Evolutionary conservation across 2,113 vertebrate species (phyloP), one percentile per base, ranked within the genome.

Genomic region (Mobula birostris): DNA sequence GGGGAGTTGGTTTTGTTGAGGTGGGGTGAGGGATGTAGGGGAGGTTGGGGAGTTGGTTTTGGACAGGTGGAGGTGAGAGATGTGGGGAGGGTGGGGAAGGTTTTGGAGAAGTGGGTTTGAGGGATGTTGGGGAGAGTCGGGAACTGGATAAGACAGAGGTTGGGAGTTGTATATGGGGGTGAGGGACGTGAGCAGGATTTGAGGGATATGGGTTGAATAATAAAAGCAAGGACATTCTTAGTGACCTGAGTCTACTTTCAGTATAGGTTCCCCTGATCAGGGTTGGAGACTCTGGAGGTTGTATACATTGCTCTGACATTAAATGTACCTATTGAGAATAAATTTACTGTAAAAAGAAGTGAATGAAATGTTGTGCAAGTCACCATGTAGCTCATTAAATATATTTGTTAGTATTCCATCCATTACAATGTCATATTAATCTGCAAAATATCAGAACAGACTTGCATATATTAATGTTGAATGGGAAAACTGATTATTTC

Each of bases 401-500:
- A 32, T 15, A n/a, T n/a, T 77, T 77, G 85, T n/a, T 88, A 29
- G 12, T 17, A 27, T n/a, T 66, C n/a, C 12, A 17, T 66, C 27
- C 61, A 88, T 6, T 66, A 14, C 5, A 66, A 14, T 66, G 58
- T 8, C 5, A 61, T 2, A 63, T 87, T 87, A 61, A 87, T 87
- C 3, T 66, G 3, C 27, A 17, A n/a, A 88, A 17, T 27, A 7
- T 29, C 58, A 66, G 14, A 29, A 9, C 27, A 66, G 27, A 15
- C 58, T 88, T 88, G 58, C 58, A 66, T 56, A 58, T 24, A 58
- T 83, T 83, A 24, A 83, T 58, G 27, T 7, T 83, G 48, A 83
- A 58, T 58, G 40, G 80, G 80, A 83, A 83, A 83, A 7, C 19
- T 56, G 82, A 83, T 56, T 83, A 83, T 83, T 83, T 83, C 82